Evolutionary conservation across 2,113 vertebrate genomes (phyloP).

Genomic region (Miniopterus natalensis): DNA sequence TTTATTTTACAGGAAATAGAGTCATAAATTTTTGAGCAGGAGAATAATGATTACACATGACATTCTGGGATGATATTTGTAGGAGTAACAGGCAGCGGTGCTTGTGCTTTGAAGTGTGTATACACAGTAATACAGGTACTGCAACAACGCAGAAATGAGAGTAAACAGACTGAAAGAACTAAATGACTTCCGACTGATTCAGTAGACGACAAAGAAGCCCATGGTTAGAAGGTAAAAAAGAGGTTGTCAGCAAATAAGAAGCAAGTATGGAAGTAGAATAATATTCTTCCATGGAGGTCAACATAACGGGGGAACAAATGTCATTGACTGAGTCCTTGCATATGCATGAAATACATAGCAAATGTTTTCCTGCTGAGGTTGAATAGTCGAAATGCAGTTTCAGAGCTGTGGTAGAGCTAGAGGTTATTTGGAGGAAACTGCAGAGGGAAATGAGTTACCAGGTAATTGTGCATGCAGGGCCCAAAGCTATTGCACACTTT

Average conservation of each 20-base stretch:
- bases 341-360: background rate
- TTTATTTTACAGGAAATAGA: slow-evolving; percentile 43
- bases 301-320: background rate
- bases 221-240: background rate
- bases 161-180: background rate
- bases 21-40: background rate
- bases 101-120: background rate
- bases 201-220: background rate
- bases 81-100: background rate
- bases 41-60: background rate
- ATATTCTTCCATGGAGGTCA: background rate
- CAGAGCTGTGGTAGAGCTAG: background rate
- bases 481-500: background rate
- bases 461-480: background rate
- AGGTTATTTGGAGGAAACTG: background rate
- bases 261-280: background rate
- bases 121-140: background rate
- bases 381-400: background rate
- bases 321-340: background rate
- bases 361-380: background rate
- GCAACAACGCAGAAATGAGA: background rate
- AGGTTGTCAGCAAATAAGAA: background rate
- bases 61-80: background rate
- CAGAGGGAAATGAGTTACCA: background rate
- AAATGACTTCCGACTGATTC: background rate